Percentiles rank a stretch among this genome's conserved stretches.
phyloP scores from a whole-genome alignment of 2,888 invertebrate genomes.

The Hydriomena furcata region DNA sequence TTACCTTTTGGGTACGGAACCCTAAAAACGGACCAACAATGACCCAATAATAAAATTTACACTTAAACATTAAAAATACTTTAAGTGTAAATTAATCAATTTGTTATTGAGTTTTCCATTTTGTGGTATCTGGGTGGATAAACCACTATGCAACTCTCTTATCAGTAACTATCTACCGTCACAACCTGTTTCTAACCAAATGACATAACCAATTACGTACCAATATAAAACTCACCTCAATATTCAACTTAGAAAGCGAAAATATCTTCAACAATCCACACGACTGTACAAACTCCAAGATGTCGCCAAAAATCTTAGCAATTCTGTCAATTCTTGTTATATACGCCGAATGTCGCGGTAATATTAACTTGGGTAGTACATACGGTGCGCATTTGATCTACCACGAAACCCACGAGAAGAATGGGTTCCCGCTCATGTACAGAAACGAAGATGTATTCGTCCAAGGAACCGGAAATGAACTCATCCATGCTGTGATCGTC shows the following conservation, averaged over 20 bases:
- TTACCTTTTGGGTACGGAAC: too few relatives aligned
- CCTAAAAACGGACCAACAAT: too few relatives aligned
- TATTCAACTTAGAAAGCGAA: too few relatives aligned
- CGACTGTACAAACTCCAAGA: background rate
- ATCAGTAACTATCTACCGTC: background rate
- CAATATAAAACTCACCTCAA: too few relatives aligned
- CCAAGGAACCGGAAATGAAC: slow-evolving; percentile 23
- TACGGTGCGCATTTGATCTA: slow-evolving; percentile 37
- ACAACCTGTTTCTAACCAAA: background rate
- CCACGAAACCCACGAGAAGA: slow-evolving; percentile 39
- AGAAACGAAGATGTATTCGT: slow-evolving; percentile 37
- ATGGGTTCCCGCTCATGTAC: slow-evolving; percentile 29
- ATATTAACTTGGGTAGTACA: background rate
- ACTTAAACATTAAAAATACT: too few relatives aligned
- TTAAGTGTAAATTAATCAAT: too few relatives aligned
- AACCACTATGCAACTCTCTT: background rate
- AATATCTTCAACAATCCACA: too few relatives aligned
- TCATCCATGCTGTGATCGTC: slow-evolving; percentile 38
- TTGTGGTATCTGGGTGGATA: too few relatives aligned
- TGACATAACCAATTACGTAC: too few relatives aligned
- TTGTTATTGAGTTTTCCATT: slow-evolving; percentile 1
- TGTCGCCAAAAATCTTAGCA: background rate
- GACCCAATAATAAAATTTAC: too few relatives aligned
- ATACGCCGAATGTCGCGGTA: slow-evolving; percentile 5
- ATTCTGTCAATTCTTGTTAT: background rate